phyloP scores from a whole-genome alignment of 2,888 invertebrate genomes.

The Dendrolimus pini region DNA sequence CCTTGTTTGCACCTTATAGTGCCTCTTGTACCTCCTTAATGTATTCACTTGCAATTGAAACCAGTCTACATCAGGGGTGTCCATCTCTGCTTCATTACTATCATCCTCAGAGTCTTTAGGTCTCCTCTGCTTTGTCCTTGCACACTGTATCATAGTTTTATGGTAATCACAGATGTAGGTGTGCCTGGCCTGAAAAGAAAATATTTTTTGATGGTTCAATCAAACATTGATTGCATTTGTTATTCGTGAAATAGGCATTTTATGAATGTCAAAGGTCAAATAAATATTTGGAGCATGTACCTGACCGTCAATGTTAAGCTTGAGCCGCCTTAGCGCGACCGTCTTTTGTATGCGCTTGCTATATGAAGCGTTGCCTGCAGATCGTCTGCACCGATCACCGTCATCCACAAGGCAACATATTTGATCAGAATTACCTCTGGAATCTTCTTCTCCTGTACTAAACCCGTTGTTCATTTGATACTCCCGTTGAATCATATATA shows the following conservation, averaged over 20 bases:
- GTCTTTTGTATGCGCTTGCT: conserved; percentile 98
- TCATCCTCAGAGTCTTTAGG: conserved; percentile 97
- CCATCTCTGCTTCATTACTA: conserved; percentile 94
- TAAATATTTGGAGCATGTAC: conserved; percentile 21
- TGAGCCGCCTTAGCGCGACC: conserved; percentile 92
- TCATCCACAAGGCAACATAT: conserved; percentile 95
- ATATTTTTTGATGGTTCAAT: conserved; percentile 11
- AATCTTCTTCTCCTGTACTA: conserved; percentile 94
- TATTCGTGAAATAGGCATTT: conserved; percentile 7
- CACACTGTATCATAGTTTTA: conserved; percentile 96
- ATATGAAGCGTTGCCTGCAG: conserved; percentile 96
- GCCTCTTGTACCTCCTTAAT: conserved; percentile 93
- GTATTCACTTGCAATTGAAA: conserved; percentile 96
- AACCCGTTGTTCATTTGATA: conserved; percentile 89
- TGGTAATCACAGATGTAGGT: conserved; percentile 98
- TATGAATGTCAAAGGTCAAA: conserved; percentile 11
- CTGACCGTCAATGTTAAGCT: conserved; percentile 88
- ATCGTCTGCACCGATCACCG: conserved; percentile 88
- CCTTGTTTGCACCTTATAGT: conserved; percentile 93
- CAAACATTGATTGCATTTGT: conserved; percentile 2
- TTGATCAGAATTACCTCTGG: conserved; percentile 90
- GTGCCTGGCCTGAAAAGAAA: conserved; percentile 85
- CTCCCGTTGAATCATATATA: conserved; percentile 76
- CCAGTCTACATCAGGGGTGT: conserved; percentile 94
- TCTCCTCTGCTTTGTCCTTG: conserved; percentile 90